These are phyloP conservation scores for Brachionus rotundiformis DNA, from an alignment of 1,140 invertebrate genomes.

Conservation along the genomic window DNA sequence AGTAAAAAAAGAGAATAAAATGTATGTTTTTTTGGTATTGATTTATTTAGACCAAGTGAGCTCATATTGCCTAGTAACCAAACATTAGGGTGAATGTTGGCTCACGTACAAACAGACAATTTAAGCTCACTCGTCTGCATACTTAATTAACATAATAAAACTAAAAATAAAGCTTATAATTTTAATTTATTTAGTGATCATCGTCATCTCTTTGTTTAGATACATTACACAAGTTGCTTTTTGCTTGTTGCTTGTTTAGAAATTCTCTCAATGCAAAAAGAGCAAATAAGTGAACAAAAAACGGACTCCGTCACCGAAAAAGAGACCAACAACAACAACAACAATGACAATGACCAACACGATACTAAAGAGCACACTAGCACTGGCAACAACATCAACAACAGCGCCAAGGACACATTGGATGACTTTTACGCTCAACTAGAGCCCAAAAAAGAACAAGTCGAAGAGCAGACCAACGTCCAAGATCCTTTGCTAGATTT, in stretches of 20 bases:
- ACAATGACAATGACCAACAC: no score
- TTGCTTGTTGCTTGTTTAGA: background rate
- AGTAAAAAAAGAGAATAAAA: background rate
- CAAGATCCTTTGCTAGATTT: background rate
- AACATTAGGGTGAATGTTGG: constrained; percentile 8
- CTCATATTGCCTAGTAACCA: constrained; percentile 20
- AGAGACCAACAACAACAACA: background rate
- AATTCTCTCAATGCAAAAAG: constrained; percentile 1
- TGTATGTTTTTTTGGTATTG: background rate
- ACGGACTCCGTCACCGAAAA: background rate
- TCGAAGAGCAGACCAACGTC: background rate
- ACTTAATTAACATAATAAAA: constrained; percentile 3
- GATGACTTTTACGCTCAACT: background rate
- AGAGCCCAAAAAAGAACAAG: background rate
- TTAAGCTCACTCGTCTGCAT: background rate
- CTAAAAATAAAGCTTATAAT: constrained; percentile 32
- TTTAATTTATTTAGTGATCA: constrained; percentile 40
- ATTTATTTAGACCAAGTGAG: background rate
- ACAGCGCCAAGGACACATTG: background rate
- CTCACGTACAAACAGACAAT: background rate
- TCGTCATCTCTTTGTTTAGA: constrained; percentile 29
- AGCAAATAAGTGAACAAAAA: background rate
- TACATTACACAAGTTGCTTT: constrained; percentile 32
- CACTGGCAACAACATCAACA: no score
- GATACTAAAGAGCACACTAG: no score